Evolutionary conservation across 23 tunicate species (phyloP), one percentile per base, ranked within the genome.

Genomic region (Aplidium turbinatum): DNA sequence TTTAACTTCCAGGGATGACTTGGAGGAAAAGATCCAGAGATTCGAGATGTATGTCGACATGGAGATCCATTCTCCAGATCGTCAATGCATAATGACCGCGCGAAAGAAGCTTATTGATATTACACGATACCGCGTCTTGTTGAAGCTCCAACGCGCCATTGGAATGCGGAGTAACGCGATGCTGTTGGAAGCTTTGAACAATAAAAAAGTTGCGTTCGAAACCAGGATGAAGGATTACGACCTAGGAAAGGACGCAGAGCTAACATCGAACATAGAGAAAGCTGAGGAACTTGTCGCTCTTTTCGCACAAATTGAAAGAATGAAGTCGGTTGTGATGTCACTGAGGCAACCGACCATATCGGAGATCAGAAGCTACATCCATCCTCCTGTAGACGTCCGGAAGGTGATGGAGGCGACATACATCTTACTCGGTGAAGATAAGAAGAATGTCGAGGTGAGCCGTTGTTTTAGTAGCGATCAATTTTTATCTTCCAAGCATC

Each of bases 361-460:
- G 13, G 85, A 80, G 58, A 70, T 80, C 4, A 74, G 85, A 26
- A 80, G 85, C 58, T 80, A 80, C 48, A 48, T 31, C 23, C 31
- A 69, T 3, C 85, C 85, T 3, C 85, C 85, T 45, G 21, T 58
- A 18, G 85, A 56, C 38, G 58, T 68, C 33, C 70, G 36, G 7
- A 57, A 68, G 3, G 77, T 80, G 0, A 80, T 80, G 85, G 57
- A 68, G 57, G 85, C 85, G 7, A 80, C 85, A 0, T 80, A 39
- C 42, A 19, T 80, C 38, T 36, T 80, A 4, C 85, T 80, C 5
- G 85, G 85, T 1, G 73, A 69, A 11, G 35, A 69, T 26, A 73
- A 80, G 39, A 25, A 72, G 11, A 20, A 51, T 20, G 47, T 72
- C 2, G 53, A 50, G 63, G 77, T 68, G 20, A 40, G 46, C n/a